These are phyloP conservation scores for Opisthocomus hoazin DNA, from an alignment of 2,113 vertebrate species.

Conservation along the genomic window DNA sequence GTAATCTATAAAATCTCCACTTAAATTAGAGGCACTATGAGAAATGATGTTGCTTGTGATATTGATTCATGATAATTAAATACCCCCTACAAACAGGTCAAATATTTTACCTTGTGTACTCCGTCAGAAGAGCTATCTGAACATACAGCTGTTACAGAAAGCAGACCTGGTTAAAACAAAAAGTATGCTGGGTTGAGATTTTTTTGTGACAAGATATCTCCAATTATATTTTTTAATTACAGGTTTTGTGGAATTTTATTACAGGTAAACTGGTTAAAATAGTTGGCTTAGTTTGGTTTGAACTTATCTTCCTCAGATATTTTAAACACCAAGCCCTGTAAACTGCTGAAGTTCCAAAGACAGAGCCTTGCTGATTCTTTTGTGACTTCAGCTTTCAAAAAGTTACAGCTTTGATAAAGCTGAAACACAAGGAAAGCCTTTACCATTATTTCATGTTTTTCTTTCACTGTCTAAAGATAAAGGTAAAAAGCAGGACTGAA, in stretches of 20 bases:
- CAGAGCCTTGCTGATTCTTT: not conserved
- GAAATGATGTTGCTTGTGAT: not conserved
- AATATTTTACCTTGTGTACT: not conserved
- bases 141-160: not conserved
- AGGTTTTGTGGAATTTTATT: not conserved
- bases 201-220: not conserved
- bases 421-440: not conserved
- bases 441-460: not conserved
- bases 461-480: not conserved
- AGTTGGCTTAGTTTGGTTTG: not conserved
- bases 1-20: not conserved
- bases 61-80: not conserved
- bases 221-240: not conserved
- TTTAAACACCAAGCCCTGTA: not conserved
- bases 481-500: not conserved
- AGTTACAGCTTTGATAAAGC: not conserved
- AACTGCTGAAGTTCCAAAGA: not conserved
- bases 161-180: not conserved
- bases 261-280: not conserved
- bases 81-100: not conserved
- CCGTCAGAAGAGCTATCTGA: not conserved
- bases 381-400: not conserved
- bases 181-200: not conserved
- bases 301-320: not conserved
- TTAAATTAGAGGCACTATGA: not conserved